Evolutionary conservation across 2,888 invertebrate genomes (phyloP), one percentile per base, ranked within the genome.

Genomic region (Heliconius cydno): DNA sequence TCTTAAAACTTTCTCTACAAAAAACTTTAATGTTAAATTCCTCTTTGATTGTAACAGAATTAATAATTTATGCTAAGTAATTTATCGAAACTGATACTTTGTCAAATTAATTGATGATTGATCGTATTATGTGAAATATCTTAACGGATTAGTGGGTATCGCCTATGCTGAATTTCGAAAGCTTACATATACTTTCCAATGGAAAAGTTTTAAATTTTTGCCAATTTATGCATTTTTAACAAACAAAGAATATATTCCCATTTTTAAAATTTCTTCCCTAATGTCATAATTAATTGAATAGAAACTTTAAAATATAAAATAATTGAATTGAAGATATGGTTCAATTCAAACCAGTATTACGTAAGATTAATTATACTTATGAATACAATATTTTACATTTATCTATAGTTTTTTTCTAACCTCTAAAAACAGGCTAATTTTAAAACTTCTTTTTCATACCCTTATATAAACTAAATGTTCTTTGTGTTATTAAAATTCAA

Each of bases 1-100:
- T 65, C 41, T 75, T 22, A 65, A 41, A 63, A 75, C 74, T 79
- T 74, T 80, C 73, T 77, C 77, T 68, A 65, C 77, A 66, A 77
- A 71, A 66, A 57, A 77, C 71, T 70, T 34, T 38, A 66, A 65
- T 30, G 15, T 73, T 57, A 70, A 76, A 76, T 71, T 73, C 67
- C 72, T n/a, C 72, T 76, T 79, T 78, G 72, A 76, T 65, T 66
- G 52, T 73, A 60, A 73, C 38, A 60, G 30, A 15, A 73, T 13
- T n/a, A n/a, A 19, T 73, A 73, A 73, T 73, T 73, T 73, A 73
- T 73, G 60, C 9, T 60, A 73, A 60, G 25, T 38, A 60, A 7
- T 57, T 57, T 73, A 60, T 73, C 34, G 73, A 60, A 60, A 60
- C 34, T 57, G 25, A 60, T 73, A 73, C 57, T 73, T 60, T 73